Percentiles rank a stretch among this genome's conserved stretches.
phyloP scores from a whole-genome alignment of 2,797 vertebrate genomes.

The Naso thynnoides region DNA sequence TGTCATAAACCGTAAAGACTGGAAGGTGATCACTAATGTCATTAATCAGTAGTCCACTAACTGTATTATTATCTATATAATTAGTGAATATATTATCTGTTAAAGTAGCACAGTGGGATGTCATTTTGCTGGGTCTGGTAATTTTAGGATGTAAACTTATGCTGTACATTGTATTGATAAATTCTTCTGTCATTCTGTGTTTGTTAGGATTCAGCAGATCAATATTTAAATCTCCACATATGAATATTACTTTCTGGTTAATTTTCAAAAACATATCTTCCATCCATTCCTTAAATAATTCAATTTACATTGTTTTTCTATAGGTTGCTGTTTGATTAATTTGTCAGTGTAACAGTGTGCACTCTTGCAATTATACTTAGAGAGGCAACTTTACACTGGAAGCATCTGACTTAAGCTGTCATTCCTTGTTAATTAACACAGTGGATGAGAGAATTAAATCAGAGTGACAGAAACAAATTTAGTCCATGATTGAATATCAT shows the following conservation, averaged over 20 bases:
- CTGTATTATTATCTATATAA: background rate
- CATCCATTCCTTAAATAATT: too few species aligned
- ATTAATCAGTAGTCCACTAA: background rate
- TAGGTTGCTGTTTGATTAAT: slow-evolving; percentile 1
- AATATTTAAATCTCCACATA: background rate
- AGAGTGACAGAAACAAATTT: slow-evolving; percentile 80
- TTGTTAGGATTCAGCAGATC: background rate
- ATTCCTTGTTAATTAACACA: slow-evolving; percentile 77
- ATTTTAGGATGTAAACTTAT: background rate
- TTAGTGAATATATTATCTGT: background rate
- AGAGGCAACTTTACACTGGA: slow-evolving; percentile 40
- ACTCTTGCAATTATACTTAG: slow-evolving; percentile 43
- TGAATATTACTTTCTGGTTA: background rate
- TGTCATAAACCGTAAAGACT: background rate
- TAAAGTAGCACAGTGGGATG: background rate
- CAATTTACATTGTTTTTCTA: background rate
- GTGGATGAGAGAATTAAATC: slow-evolving; percentile 75
- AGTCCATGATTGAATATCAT: slow-evolving; percentile 74
- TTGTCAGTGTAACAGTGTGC: background rate
- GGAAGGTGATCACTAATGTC: background rate
- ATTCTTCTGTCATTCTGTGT: background rate
- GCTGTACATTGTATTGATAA: background rate
- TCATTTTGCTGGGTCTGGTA: background rate
- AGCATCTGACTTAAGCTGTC: slow-evolving; percentile 61
- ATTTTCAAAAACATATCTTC: too few species aligned